Conservation (phyloP, 2,113 vertebrate genomes). For the Heloderma charlesbogerti region DNA sequence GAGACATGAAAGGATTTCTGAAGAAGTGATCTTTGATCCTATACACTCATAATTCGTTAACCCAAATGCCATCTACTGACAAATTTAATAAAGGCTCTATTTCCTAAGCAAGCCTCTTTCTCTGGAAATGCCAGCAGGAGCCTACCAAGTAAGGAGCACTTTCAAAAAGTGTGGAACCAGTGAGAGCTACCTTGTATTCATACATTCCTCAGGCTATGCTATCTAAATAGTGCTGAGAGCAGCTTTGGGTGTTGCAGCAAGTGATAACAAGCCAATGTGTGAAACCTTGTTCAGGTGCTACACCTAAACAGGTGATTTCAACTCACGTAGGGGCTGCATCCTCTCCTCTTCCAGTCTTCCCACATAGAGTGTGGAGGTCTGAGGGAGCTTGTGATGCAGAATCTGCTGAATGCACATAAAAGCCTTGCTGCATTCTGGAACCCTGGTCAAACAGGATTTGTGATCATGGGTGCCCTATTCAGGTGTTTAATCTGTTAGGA, state of each 20-base stretch:
- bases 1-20: constrained; percentile 1
- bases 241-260: background rate
- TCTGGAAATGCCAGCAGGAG: background rate
- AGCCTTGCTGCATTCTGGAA: too few relatives aligned
- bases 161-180: background rate
- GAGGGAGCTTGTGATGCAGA: too few relatives aligned
- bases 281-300: background rate
- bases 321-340: too few relatives aligned
- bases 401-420: background rate
- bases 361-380: too few relatives aligned
- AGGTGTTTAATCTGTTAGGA: too few relatives aligned
- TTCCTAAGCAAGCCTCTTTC: background rate
- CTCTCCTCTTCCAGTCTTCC: too few relatives aligned
- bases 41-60: constrained; percentile 1
- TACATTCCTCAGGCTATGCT: background rate
- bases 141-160: background rate
- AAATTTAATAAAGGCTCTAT: background rate
- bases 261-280: background rate
- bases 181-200: background rate
- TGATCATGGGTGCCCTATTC: too few relatives aligned
- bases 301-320: background rate
- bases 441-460: too few relatives aligned
- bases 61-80: constrained; percentile 4
- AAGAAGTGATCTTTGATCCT: background rate
- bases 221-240: background rate